Evolutionary conservation across 1,140 invertebrate genomes (phyloP).

Genomic region (Drosophila ohnishii): DNA sequence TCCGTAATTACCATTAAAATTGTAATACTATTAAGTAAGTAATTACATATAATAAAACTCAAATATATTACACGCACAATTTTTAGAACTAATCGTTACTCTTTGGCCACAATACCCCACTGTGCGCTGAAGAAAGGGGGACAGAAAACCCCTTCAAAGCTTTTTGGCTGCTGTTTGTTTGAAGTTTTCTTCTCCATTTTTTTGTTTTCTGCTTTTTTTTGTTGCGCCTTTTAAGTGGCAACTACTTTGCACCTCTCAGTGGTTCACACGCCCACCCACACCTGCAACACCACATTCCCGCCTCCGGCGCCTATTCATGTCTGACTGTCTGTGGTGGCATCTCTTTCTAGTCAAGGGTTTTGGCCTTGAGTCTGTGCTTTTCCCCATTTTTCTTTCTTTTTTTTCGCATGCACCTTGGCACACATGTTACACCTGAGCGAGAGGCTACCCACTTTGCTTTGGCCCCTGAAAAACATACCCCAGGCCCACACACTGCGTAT

Average conservation of each 20-base stretch:
- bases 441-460: conserved; percentile 10
- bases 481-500: conserved; percentile 35
- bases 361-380: conserved; percentile 48
- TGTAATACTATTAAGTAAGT: too few relatives aligned
- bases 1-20: too few relatives aligned
- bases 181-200: conserved; percentile 36
- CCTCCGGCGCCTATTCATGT: conserved; percentile 32
- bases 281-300: conserved; percentile 11
- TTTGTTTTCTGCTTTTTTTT: conserved; percentile 11
- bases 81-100: neutral
- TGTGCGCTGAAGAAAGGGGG: neutral
- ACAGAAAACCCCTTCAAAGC: conserved; percentile 40
- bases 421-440: conserved; percentile 38
- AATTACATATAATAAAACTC: too few relatives aligned
- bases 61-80: too few relatives aligned
- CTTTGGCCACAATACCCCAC: neutral
- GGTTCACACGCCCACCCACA: conserved; percentile 44
- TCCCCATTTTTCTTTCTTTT: conserved; percentile 24
- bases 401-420: conserved; percentile 45
- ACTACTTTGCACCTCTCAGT: conserved; percentile 56
- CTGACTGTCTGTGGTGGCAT: conserved; percentile 43
- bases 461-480: neutral
- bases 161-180: conserved; percentile 62
- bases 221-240: conserved; percentile 52
- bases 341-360: conserved; percentile 47